Percentiles rank a stretch among this genome's conserved stretches.
Conservation (phyloP, 2,888 invertebrate species). For the Eretmocerus hayati region DNA sequence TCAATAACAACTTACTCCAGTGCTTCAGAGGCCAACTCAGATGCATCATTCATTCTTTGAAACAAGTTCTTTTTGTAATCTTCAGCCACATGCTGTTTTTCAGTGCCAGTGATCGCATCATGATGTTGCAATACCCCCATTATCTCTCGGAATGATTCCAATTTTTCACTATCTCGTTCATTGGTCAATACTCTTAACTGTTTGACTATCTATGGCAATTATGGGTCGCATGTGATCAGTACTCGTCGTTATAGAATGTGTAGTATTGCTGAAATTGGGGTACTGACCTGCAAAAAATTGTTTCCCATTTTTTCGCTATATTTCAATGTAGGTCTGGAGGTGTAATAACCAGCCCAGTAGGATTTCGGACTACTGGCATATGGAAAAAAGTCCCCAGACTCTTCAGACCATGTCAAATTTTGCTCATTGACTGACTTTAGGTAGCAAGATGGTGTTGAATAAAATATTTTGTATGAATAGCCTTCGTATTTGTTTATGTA, state of each 20-base stretch:
- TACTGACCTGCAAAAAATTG: slow-evolving; percentile 62
- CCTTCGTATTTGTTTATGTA: slow-evolving; percentile 61
- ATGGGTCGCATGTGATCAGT: not conserved
- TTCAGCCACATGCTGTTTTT: slow-evolving; percentile 76
- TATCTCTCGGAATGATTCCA: slow-evolving; percentile 62
- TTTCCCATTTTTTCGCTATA: slow-evolving; percentile 70
- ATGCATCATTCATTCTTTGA: slow-evolving; percentile 59
- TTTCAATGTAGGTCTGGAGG: slow-evolving; percentile 77
- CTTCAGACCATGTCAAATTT: slow-evolving; percentile 60
- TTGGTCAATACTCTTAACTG: slow-evolving; percentile 62
- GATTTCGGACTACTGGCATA: slow-evolving; percentile 79
- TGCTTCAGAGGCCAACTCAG: slow-evolving; percentile 51
- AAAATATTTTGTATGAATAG: slow-evolving; percentile 67
- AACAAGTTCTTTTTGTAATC: slow-evolving; percentile 79
- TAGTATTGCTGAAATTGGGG: not conserved
- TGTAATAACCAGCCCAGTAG: slow-evolving; percentile 92
- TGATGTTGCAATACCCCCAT: slow-evolving; percentile 90
- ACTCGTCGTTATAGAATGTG: not conserved
- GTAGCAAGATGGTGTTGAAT: slow-evolving; percentile 83
- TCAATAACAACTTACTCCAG: too few species aligned
- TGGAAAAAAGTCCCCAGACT: slow-evolving; percentile 86
- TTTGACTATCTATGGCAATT: slow-evolving; percentile 57
- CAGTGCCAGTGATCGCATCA: slow-evolving; percentile 84
- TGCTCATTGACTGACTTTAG: slow-evolving; percentile 69
- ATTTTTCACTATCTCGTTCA: slow-evolving; percentile 48